phyloP scores from a whole-genome alignment of 2,797 vertebrate genomes.

The Sphenopsis melanotis region DNA sequence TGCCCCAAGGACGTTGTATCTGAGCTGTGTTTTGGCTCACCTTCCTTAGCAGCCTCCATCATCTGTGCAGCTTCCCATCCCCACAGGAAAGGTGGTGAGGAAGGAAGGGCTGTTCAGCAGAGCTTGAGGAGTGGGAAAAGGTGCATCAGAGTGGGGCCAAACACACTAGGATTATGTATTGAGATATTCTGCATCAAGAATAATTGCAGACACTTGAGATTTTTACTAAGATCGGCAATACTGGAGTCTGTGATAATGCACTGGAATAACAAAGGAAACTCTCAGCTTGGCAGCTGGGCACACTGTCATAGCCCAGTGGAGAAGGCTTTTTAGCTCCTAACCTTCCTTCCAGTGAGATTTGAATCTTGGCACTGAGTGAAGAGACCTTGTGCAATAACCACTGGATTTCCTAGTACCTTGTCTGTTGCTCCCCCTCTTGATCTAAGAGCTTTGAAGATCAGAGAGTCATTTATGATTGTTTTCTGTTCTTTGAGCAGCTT shows the following conservation, averaged over 20 bases:
- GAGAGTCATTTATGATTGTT: slow-evolving; percentile 31
- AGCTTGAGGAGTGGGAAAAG: background rate
- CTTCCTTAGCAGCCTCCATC: background rate
- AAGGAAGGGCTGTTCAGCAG: background rate
- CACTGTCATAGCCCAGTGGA: background rate
- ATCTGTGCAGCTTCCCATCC: background rate
- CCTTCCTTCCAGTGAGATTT: slow-evolving; percentile 11
- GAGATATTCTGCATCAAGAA: background rate
- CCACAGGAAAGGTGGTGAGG: background rate
- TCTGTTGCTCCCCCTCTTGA: background rate
- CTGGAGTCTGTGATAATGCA: background rate
- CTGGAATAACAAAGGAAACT: background rate
- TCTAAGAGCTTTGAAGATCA: background rate
- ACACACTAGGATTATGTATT: background rate
- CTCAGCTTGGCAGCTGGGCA: background rate
- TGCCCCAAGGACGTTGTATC: background rate
- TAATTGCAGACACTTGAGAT: background rate
- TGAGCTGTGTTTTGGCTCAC: background rate
- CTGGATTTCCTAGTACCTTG: background rate
- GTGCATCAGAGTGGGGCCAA: background rate
- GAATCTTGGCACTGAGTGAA: background rate
- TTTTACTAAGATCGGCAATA: background rate
- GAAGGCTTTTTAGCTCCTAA: background rate
- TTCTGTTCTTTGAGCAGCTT: slow-evolving; percentile 36
- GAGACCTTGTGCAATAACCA: background rate